Percentiles rank a stretch among this genome's conserved stretches.
Conservation (phyloP, 2,888 invertebrate genomes). For the Dyspetes luteomarginatus region DNA sequence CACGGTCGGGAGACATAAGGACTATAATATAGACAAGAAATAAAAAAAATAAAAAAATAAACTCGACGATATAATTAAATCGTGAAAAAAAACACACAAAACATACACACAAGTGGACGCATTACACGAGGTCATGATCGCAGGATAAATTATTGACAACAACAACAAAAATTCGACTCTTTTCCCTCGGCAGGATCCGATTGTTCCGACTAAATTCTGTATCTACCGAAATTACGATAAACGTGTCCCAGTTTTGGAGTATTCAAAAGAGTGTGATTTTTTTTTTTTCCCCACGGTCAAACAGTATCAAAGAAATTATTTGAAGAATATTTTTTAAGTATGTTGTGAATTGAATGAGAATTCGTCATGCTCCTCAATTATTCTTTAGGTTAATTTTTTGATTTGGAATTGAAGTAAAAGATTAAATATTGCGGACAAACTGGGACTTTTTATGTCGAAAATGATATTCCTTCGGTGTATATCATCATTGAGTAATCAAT, state of each 20-base stretch:
- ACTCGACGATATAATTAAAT: conserved; percentile 17
- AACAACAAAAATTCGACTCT: conserved; percentile 3
- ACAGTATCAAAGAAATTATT: conserved; percentile 8
- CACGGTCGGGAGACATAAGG: conserved; percentile 45
- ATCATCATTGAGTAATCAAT: conserved; percentile 15
- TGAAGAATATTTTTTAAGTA: conserved; percentile 39
- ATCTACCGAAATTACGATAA: conserved; percentile 25
- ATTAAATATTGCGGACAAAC: conserved; percentile 3
- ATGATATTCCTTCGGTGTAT: conserved; percentile 23
- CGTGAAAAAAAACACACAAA: neutral
- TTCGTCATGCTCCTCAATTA: neutral
- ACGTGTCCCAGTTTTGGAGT: neutral
- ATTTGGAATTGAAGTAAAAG: neutral
- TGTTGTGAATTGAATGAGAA: conserved; percentile 24
- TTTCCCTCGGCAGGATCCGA: conserved; percentile 30
- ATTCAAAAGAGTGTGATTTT: neutral
- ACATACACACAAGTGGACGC: neutral
- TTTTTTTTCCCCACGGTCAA: conserved; percentile 2
- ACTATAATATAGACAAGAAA: conserved; percentile 39
- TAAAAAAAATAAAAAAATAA: conserved; percentile 24
- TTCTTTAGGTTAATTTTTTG: neutral
- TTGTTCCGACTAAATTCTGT: conserved; percentile 6
- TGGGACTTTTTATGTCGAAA: conserved; percentile 9
- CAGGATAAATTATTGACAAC: conserved; percentile 6
- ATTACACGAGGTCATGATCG: conserved; percentile 5